A percentile compares a stretch with the other conserved stretches of the same genome.
phyloP scores from a whole-genome alignment of 1,140 invertebrate genomes.

The Hypothenemus hampei region DNA sequence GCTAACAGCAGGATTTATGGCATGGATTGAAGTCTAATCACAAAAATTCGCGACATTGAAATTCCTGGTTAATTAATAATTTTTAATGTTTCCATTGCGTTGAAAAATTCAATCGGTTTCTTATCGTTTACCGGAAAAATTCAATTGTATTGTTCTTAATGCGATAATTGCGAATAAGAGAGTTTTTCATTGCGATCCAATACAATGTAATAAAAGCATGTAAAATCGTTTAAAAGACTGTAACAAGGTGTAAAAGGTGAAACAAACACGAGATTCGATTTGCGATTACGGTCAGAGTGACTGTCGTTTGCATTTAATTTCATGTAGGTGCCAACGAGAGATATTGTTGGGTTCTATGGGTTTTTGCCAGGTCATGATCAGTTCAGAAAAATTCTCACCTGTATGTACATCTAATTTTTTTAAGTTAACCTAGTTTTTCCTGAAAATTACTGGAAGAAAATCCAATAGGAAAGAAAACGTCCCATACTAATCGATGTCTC shows the following conservation, averaged over 20 bases:
- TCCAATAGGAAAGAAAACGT: background rate
- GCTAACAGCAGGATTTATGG: background rate
- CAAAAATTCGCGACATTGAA: background rate
- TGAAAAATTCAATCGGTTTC: too few relatives aligned
- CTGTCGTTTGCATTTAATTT: conserved; percentile 18
- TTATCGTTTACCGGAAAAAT: background rate
- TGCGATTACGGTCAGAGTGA: conserved; percentile 5
- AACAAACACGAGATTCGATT: conserved; percentile 15
- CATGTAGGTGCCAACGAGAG: conserved; percentile 1
- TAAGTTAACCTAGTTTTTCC: background rate
- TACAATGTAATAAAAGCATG: background rate
- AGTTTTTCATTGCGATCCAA: background rate
- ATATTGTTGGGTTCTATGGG: background rate
- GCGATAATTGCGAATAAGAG: background rate
- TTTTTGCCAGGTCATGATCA: background rate
- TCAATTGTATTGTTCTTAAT: background rate
- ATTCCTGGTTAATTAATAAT: too few relatives aligned
- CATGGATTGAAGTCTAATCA: background rate
- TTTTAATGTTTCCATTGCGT: too few relatives aligned
- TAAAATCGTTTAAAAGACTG: background rate
- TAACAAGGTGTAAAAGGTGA: conserved; percentile 19
- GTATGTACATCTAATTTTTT: background rate
- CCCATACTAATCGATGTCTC: background rate
- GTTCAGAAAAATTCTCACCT: background rate
- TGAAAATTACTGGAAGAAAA: background rate